Conservation (phyloP, 2,888 invertebrate genomes). For the Cylindroiulus punctatus region DNA sequence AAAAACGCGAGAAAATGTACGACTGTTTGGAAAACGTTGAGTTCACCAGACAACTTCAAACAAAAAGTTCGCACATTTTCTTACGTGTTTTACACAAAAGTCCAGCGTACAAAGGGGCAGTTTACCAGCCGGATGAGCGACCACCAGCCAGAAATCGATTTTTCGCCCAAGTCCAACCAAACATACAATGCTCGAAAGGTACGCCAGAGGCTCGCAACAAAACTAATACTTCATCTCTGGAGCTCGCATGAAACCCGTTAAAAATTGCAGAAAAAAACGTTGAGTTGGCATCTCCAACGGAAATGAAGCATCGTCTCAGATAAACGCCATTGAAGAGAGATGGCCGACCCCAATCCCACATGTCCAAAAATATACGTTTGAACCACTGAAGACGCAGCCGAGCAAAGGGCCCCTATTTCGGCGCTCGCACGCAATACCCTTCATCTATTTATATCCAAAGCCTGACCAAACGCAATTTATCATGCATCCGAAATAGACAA, state of each 20-base stretch:
- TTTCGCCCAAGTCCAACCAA: not conserved
- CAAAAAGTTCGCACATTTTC: not conserved
- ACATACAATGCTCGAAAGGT: slow-evolving; percentile 13
- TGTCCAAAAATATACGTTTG: slow-evolving; percentile 38
- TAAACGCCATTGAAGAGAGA: slow-evolving; percentile 37
- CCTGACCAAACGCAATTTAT: slow-evolving; percentile 46
- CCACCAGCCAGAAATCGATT: slow-evolving; percentile 14
- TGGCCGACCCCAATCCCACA: slow-evolving; percentile 27
- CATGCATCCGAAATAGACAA: slow-evolving; percentile 40
- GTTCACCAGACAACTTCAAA: no score
- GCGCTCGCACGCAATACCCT: not conserved
- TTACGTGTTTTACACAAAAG: not conserved
- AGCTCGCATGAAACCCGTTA: not conserved
- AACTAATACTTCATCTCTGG: slow-evolving; percentile 29
- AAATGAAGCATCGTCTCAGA: slow-evolving; percentile 42
- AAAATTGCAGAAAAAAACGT: not conserved
- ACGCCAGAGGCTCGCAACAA: not conserved
- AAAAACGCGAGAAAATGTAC: no score
- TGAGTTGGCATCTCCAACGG: slow-evolving; percentile 24
- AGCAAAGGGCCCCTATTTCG: slow-evolving; percentile 42
- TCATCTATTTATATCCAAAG: slow-evolving; percentile 50
- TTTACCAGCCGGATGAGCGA: not conserved
- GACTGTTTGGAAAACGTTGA: no score
- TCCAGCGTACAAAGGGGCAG: not conserved
- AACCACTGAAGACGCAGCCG: slow-evolving; percentile 29